Evolutionary conservation across 2,113 vertebrate genomes (phyloP).

Genomic region (Perccottus glenii): DNA sequence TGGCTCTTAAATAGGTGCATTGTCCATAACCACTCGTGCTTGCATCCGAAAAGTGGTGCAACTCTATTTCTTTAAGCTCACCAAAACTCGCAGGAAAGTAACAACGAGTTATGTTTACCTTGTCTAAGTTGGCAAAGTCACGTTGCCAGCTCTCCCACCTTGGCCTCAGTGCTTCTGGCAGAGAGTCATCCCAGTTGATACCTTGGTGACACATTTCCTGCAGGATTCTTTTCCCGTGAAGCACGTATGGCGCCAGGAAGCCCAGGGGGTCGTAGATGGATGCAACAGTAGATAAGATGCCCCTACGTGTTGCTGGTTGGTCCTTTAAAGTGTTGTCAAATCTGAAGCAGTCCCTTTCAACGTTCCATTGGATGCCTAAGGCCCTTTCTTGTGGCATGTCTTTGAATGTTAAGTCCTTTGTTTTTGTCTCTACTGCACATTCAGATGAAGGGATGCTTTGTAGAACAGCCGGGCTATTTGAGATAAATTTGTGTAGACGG

Average conservation of each 20-base stretch:
- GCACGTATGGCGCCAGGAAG: no score
- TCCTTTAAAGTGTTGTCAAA: no score
- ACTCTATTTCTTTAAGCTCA: not conserved
- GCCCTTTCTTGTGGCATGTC: not conserved
- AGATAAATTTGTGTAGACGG: conserved; percentile 12
- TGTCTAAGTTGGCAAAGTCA: conserved; percentile 4
- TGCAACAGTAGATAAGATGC: no score
- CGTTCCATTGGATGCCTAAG: not conserved
- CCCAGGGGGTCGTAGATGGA: no score
- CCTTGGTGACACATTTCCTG: not conserved
- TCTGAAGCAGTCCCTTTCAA: no score
- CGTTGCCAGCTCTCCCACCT: conserved; percentile 3
- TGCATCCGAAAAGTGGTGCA: conserved; percentile 18
- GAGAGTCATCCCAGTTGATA: not conserved
- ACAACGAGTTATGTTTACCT: not conserved
- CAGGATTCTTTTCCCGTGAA: no score
- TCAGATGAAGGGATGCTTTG: conserved; percentile 3
- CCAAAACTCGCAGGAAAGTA: conserved; percentile 4
- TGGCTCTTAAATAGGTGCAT: not conserved
- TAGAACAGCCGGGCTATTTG: not conserved
- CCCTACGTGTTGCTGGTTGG: no score
- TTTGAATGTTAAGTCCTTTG: not conserved
- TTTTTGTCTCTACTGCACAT: not conserved
- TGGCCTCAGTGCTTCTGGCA: not conserved
- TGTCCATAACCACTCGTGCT: conserved; percentile 14